Conservation (phyloP, 2,113 vertebrate species). For the Chionodraco myersi region DNA sequence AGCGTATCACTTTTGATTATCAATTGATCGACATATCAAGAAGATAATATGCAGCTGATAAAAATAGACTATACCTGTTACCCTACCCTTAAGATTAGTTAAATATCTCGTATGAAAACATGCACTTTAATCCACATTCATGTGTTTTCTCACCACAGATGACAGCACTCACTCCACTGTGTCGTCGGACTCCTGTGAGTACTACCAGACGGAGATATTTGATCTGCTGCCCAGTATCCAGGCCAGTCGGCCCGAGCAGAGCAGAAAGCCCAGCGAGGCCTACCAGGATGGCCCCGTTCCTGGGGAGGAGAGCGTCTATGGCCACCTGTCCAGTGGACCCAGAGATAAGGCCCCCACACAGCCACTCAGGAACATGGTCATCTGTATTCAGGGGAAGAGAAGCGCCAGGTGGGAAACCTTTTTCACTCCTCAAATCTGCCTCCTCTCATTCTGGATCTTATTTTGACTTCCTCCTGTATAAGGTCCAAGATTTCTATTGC, state of each 20-base stretch:
- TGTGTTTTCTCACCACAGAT: constrained; percentile 52
- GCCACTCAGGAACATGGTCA: constrained; percentile 69
- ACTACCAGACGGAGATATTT: constrained; percentile 75
- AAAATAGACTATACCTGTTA: background rate
- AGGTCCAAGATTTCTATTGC: background rate
- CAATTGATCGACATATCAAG: background rate
- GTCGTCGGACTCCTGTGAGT: constrained; percentile 70
- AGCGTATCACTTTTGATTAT: background rate
- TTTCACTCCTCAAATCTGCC: background rate
- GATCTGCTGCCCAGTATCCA: constrained; percentile 76
- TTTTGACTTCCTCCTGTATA: background rate
- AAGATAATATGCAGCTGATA: background rate
- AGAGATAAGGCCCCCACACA: constrained; percentile 55
- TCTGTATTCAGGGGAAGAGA: constrained; percentile 77
- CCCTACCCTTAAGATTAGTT: too few relatives aligned
- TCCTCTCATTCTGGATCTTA: background rate
- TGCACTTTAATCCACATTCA: background rate
- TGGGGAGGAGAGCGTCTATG: background rate
- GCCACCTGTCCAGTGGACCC: constrained; percentile 20
- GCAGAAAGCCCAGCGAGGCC: background rate
- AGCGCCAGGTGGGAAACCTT: constrained; percentile 63
- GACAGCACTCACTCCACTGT: constrained; percentile 61
- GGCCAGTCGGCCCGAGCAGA: constrained; percentile 40
- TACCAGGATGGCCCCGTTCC: background rate
- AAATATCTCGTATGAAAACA: background rate